A percentile compares a stretch with the other conserved stretches of the same genome.
phyloP scores from a whole-genome alignment of 1,140 invertebrate genomes.

The Holcopasites calliopsidis region DNA sequence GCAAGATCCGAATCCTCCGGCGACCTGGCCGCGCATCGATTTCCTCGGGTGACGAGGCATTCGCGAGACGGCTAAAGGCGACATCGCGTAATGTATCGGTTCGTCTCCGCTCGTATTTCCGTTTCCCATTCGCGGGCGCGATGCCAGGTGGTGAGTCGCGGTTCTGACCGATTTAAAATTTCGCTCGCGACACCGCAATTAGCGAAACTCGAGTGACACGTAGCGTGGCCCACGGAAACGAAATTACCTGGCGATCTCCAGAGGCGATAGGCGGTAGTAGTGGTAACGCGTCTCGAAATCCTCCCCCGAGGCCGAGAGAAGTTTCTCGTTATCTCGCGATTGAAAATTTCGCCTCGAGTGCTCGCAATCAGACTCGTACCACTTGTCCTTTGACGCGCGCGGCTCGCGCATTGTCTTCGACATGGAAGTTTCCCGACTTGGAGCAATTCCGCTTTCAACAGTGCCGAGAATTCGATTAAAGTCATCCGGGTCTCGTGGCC shows the following conservation, averaged over 20 bases:
- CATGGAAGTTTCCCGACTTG: slow-evolving; percentile 32
- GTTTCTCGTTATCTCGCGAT: slow-evolving; percentile 22
- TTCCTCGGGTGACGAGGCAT: not conserved
- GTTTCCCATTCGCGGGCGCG: too few relatives aligned
- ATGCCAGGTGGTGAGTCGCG: too few relatives aligned
- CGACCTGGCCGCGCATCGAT: not conserved
- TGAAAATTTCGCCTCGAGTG: slow-evolving; percentile 5
- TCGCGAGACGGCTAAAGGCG: too few relatives aligned
- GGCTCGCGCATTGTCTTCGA: slow-evolving; percentile 43
- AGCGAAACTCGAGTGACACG: not conserved
- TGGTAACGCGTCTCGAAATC: not conserved
- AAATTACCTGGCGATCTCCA: not conserved
- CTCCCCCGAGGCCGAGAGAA: not conserved
- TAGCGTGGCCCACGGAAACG: not conserved
- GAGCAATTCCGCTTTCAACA: slow-evolving; percentile 24
- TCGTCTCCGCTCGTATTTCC: too few relatives aligned
- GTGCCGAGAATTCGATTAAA: slow-evolving; percentile 52
- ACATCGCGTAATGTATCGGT: too few relatives aligned
- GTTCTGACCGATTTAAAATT: not conserved
- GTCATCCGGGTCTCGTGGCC: slow-evolving; percentile 16
- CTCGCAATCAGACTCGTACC: slow-evolving; percentile 12
- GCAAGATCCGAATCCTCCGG: not conserved
- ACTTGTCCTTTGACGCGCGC: slow-evolving; percentile 10
- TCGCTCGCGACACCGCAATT: not conserved
- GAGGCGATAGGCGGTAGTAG: not conserved